Base-by-base conservation (phyloP, 2,797 vertebrate species). In the Yasuhikotakia modesta region DNA sequence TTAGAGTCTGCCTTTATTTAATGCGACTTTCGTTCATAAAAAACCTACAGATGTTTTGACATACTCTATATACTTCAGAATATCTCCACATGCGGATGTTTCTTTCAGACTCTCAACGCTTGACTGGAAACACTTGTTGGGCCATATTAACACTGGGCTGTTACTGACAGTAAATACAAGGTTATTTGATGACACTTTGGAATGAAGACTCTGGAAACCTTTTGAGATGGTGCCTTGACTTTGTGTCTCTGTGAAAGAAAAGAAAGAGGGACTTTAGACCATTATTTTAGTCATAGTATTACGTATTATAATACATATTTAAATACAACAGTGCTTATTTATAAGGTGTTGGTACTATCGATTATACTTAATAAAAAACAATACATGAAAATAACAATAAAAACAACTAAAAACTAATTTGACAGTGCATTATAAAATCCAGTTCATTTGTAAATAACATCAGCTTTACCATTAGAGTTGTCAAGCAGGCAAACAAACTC, bases 71-170 rank as follows among this genome's bases (percentile, higher is more conserved):
- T 93, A 94, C 48, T 86, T 92, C 48, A 84, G 85, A 81, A 97
- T 32, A 61, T 93, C 92, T 84, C 93, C 92, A 88, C 94, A 98
- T 0, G 85, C 70, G 65, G 91, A 92, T 24, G 88, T 76, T 48
- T 92, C 91, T 4, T 87, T 91, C 79, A 97, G 85, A 64, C 93
- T 93, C 79, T 88, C 89, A 1, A 91, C 86, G 24, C 90, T 84
- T 50, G 89, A 92, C 77, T 53, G 90, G 27, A 81, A 60, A 7
- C 84, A 84, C 76, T 85, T 93, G 83, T 97, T 97, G 11, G 96
- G 96, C 97, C 97, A 99, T 66, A 98, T 78, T 8, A 96, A 93
- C 27, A 98, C 76, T 0, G 95, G 85, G 83, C 95, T 96, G 82
- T 91, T 89, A 77, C 91, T 87, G 76, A 97, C 83, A 50, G 89